phyloP scores from a whole-genome alignment of 1,140 invertebrate species.

The Drosophila navojoa region DNA sequence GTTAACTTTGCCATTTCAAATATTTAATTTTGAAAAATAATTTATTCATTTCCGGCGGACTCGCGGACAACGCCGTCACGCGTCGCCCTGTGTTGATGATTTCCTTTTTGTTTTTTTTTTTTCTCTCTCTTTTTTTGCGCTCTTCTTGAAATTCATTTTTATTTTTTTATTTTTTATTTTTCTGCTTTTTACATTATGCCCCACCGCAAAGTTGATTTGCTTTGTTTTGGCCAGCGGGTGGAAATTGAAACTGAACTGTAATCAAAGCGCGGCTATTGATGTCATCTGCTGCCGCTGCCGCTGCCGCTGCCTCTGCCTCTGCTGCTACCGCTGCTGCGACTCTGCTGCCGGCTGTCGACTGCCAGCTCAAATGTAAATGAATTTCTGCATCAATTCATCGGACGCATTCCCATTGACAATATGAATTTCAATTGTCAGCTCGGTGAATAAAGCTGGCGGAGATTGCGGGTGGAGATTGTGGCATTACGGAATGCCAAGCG shows the following conservation, averaged over 20 bases:
- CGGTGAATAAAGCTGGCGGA: slow-evolving; percentile 10
- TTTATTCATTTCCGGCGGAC: slow-evolving; percentile 74
- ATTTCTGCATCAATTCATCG: slow-evolving; percentile 64
- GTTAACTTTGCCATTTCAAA: slow-evolving; percentile 78
- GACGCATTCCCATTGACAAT: slow-evolving; percentile 57
- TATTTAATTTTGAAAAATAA: slow-evolving; percentile 80
- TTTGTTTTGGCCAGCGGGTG: slow-evolving; percentile 52
- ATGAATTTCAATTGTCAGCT: slow-evolving; percentile 64
- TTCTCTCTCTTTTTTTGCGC: slow-evolving; percentile 3
- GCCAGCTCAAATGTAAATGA: slow-evolving; percentile 64
- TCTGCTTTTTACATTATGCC: background rate
- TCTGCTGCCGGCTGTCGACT: background rate
- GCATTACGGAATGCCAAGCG: background rate
- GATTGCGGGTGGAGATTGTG: background rate
- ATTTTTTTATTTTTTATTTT: slow-evolving; percentile 9
- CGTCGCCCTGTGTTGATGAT: slow-evolving; percentile 54
- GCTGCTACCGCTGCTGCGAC: slow-evolving; percentile 11
- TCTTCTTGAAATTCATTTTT: slow-evolving; percentile 30
- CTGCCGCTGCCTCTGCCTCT: background rate
- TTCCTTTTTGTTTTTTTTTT: background rate
- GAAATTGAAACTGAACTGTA: slow-evolving; percentile 75
- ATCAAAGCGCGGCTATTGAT: slow-evolving; percentile 74
- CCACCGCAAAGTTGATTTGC: slow-evolving; percentile 63
- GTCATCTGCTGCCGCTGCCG: slow-evolving; percentile 37
- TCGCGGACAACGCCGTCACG: slow-evolving; percentile 12